Evolutionary conservation across 2,113 vertebrate species (phyloP).

Genomic region (Morone chrysops): DNA sequence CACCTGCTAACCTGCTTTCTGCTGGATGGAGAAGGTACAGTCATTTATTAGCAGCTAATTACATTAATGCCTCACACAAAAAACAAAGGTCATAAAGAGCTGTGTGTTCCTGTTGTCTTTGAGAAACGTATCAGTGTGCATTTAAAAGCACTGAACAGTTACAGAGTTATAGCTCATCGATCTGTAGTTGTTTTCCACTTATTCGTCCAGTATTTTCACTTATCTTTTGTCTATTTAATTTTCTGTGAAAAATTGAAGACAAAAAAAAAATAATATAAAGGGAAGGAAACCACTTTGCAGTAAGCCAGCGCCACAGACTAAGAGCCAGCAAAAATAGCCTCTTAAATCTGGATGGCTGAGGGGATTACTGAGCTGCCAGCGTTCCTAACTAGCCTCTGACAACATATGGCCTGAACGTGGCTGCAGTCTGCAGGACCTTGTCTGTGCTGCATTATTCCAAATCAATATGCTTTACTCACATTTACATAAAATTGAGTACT

Average conservation of each 20-base stretch:
- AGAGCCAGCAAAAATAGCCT: slow-evolving; percentile 82
- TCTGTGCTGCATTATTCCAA: slow-evolving; percentile 27
- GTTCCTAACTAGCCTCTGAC: slow-evolving; percentile 67
- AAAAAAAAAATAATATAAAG: slow-evolving; percentile 24
- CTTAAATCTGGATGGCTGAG: slow-evolving; percentile 80
- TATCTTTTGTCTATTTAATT: slow-evolving; percentile 12
- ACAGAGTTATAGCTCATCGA: slow-evolving; percentile 6
- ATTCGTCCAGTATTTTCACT: slow-evolving; percentile 3
- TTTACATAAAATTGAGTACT: slow-evolving; percentile 43
- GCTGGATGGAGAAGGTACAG: slow-evolving; percentile 90
- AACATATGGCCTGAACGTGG: slow-evolving; percentile 74
- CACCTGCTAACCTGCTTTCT: slow-evolving; percentile 91
- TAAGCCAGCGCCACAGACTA: slow-evolving; percentile 71
- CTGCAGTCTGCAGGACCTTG: slow-evolving; percentile 24
- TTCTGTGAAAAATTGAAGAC: slow-evolving; percentile 5
- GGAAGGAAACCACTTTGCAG: slow-evolving; percentile 54
- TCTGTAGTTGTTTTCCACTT: background rate
- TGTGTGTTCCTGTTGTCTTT: background rate
- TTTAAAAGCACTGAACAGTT: background rate
- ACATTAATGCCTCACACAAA: slow-evolving; percentile 12
- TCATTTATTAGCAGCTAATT: slow-evolving; percentile 29
- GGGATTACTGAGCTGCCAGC: slow-evolving; percentile 77
- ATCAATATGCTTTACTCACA: slow-evolving; percentile 44
- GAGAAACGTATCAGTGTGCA: background rate
- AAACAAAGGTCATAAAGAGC: slow-evolving; percentile 13